Conservation (phyloP, 2,888 invertebrate species). For the Archips xylosteana region DNA sequence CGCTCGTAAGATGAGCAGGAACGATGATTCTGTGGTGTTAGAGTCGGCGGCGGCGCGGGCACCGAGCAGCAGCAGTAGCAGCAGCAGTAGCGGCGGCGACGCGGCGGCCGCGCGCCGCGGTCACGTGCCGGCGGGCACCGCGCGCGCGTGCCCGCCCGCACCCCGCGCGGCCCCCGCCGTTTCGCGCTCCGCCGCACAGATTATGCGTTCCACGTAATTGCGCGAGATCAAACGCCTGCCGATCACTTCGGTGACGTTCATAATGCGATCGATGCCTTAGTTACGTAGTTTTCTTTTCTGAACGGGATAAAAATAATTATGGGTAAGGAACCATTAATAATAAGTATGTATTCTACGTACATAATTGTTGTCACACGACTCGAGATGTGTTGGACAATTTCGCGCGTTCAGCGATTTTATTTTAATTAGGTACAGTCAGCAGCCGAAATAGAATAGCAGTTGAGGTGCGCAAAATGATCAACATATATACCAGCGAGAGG, state of each 20-base stretch:
- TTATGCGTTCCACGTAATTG: constrained; percentile 53
- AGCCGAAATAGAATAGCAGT: no score
- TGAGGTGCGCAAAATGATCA: no score
- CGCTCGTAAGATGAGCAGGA: constrained; percentile 44
- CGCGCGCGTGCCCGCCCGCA: constrained; percentile 59
- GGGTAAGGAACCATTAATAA: constrained; percentile 15
- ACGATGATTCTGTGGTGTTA: constrained; percentile 24
- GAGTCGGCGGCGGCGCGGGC: constrained; percentile 49
- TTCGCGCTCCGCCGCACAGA: constrained; percentile 54
- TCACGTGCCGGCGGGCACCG: constrained; percentile 45
- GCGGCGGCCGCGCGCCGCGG: constrained; percentile 56
- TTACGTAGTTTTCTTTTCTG: constrained; percentile 33
- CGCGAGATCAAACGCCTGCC: constrained; percentile 61
- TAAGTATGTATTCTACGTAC: background rate
- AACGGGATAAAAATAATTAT: constrained; percentile 29
- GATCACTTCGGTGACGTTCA: constrained; percentile 48
- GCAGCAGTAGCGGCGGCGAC: constrained; percentile 56
- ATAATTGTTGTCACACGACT: background rate
- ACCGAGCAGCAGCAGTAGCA: constrained; percentile 52
- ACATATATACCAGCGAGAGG: no score
- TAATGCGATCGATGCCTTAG: constrained; percentile 50
- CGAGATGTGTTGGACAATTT: no score
- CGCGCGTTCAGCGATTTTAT: no score
- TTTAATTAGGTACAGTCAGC: no score
- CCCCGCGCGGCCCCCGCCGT: constrained; percentile 47